Base-by-base conservation (phyloP, 2,113 vertebrate genomes). In the Petroica traversi region DNA sequence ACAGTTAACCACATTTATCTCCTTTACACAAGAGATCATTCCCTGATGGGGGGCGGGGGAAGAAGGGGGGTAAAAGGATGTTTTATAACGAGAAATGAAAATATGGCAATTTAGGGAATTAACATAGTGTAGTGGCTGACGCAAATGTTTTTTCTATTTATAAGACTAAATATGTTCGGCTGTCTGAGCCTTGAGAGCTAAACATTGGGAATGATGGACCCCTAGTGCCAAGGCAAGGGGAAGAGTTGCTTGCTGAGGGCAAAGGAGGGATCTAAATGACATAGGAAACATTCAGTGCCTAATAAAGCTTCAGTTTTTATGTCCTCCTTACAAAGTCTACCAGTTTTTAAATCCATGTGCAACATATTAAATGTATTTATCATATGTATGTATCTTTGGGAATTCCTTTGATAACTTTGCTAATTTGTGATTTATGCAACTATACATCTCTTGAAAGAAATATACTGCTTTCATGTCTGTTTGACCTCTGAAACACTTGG, bases 81-180 rank as follows among this genome's bases (percentile, higher is more conserved):
- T 93, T 96, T 97, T 95, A 79, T 92, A 96, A 95, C 8, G 8
- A 80, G 81, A 58, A 90, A 89, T 88, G 57, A 88, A 96, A 95
- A 93, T 92, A 92, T 3, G 73, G 83, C 85, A 94, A 71, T 93
- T 93, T 86, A 79, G 79, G 71, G 89, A 94, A 96, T 95, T 92
- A 95, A 87, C 75, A 69, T 71, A 59, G 63, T 77, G 78, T 93
- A 93, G 92, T 91, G 83, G 67, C 80, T 89, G 95, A 95, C 43
- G 67, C 55, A 95, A 96, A 88, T 77, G 80, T 95, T 89, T 96
- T 93, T 95, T 83, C 91, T 95, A 89, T 96, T 97, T 96, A 95
- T 92, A 95, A 92, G 46, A 79, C 79, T 84, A 95, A 96, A 75
- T 91, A 96, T 80, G 82, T 87, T 96, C 4, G 5, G 11, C 71